A percentile compares a stretch with the other conserved stretches of the same genome.
These are phyloP conservation scores for Adelphocoris suturalis DNA, from an alignment of 2,888 invertebrate genomes.

Conservation along the genomic window DNA sequence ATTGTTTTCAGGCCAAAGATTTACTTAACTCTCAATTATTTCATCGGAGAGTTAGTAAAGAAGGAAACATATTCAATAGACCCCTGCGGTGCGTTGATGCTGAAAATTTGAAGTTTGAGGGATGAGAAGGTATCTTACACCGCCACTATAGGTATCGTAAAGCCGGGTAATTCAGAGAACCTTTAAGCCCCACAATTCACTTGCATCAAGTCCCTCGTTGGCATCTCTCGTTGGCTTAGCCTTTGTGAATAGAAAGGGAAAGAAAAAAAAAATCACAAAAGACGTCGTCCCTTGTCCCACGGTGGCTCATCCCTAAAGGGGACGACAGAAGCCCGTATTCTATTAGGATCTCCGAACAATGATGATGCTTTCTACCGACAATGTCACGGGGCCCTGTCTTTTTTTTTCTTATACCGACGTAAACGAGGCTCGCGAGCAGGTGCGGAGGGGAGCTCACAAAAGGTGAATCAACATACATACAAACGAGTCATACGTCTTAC, in stretches of 20 bases:
- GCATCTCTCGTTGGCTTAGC: background rate
- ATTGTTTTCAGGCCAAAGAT: no score
- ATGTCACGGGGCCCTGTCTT: background rate
- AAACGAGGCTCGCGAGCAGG: slow-evolving; percentile 25
- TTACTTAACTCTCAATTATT: no score
- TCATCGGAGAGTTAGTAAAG: no score
- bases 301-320: background rate
- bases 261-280: slow-evolving; percentile 9
- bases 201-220: slow-evolving; percentile 13
- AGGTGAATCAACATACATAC: slow-evolving; percentile 14
- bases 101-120: no score
- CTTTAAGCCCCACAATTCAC: slow-evolving; percentile 10
- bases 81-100: no score
- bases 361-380: background rate
- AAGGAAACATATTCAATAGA: no score
- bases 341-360: slow-evolving; percentile 13
- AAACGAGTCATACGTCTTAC: background rate
- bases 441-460: background rate
- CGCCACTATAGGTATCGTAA: no score
- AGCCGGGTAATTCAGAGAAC: no score
- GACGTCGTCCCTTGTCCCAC: background rate
- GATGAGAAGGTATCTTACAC: no score
- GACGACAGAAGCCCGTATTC: slow-evolving; percentile 3
- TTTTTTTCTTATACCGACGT: background rate
- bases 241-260: background rate